These are phyloP conservation scores for Gallirallus australis DNA, from an alignment of 2,797 vertebrate species.

Conservation along the genomic window DNA sequence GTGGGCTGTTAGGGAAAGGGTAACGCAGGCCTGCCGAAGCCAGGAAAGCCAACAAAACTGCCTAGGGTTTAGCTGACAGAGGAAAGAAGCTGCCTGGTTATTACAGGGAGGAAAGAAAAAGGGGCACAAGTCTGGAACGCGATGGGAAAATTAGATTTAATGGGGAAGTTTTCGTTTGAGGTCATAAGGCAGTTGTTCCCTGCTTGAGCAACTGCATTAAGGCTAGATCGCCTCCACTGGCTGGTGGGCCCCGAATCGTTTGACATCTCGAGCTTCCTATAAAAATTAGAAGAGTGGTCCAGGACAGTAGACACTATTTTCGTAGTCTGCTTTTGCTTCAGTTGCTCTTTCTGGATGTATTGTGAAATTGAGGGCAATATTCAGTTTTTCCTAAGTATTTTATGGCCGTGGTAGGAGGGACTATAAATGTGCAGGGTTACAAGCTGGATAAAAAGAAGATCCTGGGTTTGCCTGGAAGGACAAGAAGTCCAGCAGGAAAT, in stretches of 20 bases:
- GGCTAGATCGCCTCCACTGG: background rate
- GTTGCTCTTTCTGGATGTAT: background rate
- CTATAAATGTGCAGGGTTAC: background rate
- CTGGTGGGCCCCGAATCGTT: accelerated
- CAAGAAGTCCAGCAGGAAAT: background rate
- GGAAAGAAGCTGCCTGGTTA: background rate
- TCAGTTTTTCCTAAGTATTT: background rate
- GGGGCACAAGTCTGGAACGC: background rate
- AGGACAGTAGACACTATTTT: background rate
- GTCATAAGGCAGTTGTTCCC: background rate
- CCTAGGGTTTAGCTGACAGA: background rate
- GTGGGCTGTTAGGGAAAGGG: slow-evolving; percentile 8
- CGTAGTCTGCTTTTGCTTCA: background rate
- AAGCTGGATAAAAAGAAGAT: background rate
- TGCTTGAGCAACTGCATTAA: background rate
- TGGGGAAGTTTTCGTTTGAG: background rate
- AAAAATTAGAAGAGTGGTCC: background rate
- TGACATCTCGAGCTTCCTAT: background rate
- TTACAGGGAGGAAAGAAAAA: background rate
- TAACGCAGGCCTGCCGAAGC: accelerated
- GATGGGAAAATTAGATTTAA: background rate
- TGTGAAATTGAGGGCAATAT: background rate
- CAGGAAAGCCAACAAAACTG: background rate
- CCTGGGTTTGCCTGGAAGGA: background rate
- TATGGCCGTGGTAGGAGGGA: background rate